Base-by-base conservation (phyloP, 2,797 vertebrate species). In the Okamejei kenojei region DNA sequence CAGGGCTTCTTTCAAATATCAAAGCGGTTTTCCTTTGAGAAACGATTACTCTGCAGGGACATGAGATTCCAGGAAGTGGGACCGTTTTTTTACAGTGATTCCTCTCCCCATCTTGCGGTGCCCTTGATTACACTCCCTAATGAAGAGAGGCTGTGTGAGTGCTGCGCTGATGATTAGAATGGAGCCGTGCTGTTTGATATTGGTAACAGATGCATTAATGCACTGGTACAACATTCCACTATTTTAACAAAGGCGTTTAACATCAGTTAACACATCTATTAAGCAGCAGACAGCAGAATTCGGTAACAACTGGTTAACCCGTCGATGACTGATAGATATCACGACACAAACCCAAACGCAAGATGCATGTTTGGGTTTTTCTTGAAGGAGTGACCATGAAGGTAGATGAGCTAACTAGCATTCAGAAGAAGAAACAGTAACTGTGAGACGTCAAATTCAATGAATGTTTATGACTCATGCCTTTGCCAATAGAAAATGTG, bases 181-280 rank as follows among this genome's bases (percentile, higher is more conserved):
- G 84, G 68, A 88, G 84, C 68, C 84, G 68, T 88, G 84, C 84
- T 88, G 84, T 88, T 61, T 6, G 84, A 88, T 88, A 88, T 88
- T 88, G 84, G 84, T 35, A 68, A 88, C 84, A 88, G 84, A 88
- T 88, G 84, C 63, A 88, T 88, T 63, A 88, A 65, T 88, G 61
- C 29, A 35, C 35, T 68, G 2, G 17, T 88, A 21, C 15, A 68
- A 88, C 68, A 88, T 68, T 4, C n/a, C n/a, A 68, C 61, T 88
- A 68, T 88, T 88, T 88, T 88, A 88, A 68, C n/a, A 88, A 65
- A 65, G 84, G n/a, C n/a, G 35, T 88, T 88, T 88, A 32, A 63
- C 19, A 35, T 9, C n/a, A 68, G 61, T 88, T 88, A 38, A 35
- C 84, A 68, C 63, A 19, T 65, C n/a, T 68, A 68, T 68, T 68